phyloP scores from a whole-genome alignment of 2,888 invertebrate genomes.

The Eristalis intricaria region DNA sequence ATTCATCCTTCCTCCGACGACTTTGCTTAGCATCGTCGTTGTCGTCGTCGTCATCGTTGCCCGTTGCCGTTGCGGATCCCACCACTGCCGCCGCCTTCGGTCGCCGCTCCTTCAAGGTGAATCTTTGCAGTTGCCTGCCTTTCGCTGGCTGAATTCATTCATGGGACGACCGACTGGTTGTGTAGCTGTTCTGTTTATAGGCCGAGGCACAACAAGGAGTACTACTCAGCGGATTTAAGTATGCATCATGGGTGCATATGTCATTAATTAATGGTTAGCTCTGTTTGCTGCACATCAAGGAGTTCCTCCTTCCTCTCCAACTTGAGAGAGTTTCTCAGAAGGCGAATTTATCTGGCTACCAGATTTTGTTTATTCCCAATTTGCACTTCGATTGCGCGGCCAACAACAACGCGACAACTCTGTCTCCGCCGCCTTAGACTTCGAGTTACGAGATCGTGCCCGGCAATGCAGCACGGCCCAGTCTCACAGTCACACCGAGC shows the following conservation, averaged over 20 bases:
- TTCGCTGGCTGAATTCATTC: slow-evolving; percentile 51
- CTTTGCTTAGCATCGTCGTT: slow-evolving; percentile 27
- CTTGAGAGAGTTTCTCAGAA: slow-evolving; percentile 28
- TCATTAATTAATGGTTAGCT: slow-evolving; percentile 67
- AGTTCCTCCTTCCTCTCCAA: slow-evolving; percentile 57
- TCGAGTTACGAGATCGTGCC: slow-evolving; percentile 19
- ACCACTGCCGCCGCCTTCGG: background rate
- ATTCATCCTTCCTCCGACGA: slow-evolving; percentile 51
- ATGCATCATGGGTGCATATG: slow-evolving; percentile 66
- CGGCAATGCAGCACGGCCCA: background rate
- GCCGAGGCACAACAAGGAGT: slow-evolving; percentile 18
- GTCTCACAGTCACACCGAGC: background rate
- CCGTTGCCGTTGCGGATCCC: background rate
- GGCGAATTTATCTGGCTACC: slow-evolving; percentile 49
- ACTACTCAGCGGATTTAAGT: slow-evolving; percentile 54
- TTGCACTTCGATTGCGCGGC: slow-evolving; percentile 46
- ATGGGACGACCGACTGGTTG: slow-evolving; percentile 43
- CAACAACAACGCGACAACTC: background rate
- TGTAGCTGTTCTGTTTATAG: slow-evolving; percentile 51
- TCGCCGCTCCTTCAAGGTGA: slow-evolving; percentile 55
- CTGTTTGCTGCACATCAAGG: slow-evolving; percentile 17
- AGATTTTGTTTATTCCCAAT: slow-evolving; percentile 52
- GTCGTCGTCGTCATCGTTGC: background rate
- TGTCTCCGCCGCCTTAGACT: background rate
- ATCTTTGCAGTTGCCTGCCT: slow-evolving; percentile 11